Evolutionary conservation across 2,113 vertebrate genomes (phyloP), one percentile per base, ranked within the genome.

Genomic region (Tetrao urogallus): DNA sequence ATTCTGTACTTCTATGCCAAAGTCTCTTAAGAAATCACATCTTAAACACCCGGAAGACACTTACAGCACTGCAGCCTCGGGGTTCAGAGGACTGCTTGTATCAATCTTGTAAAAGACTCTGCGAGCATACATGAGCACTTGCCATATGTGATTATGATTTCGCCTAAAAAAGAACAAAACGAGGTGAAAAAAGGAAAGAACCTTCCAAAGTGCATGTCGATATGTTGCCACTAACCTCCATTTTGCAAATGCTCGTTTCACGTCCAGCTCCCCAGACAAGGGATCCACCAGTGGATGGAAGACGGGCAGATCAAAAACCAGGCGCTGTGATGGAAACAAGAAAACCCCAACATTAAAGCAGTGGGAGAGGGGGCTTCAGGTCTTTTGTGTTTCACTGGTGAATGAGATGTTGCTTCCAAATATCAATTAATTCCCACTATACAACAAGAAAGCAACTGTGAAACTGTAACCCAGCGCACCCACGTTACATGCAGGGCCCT

Each of bases 71-170:
- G 99, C 99, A 95, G 99, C 99, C 92, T 99, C 99, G 13, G 99
- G 99, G 95, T 99, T 99, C 58, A 99, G 97, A 73, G 99, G 99
- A 86, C 97, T 98, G 14, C 96, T 89, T 6, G 99, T 99, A 93
- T 98, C 99, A 61, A 99, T 99, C 98, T 99, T 99, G 98, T 99
- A 99, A 98, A 99, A 99, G 93, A 99, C 97, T 48, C 99, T 98
- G 74, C 99, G 98, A 58, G 99, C 99, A 0, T 99, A 99, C 99
- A 99, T 99, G 67, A 99, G 83, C 30, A 99, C 98, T 94, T 99
- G 99, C 99, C 99, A 99, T 95, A 99, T 99, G 96, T 99, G 99
- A 92, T 99, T 99, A 96, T 99, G 99, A 97, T 99, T 99, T 91
- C 99, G 98, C 97, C 99, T 99, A 65, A 21, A 94, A 94, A 92